A percentile compares a stretch with the other conserved stretches of the same genome.
These are phyloP conservation scores for Ochlodes sylvanus DNA, from an alignment of 2,888 invertebrate genomes.

Conservation along the genomic window DNA sequence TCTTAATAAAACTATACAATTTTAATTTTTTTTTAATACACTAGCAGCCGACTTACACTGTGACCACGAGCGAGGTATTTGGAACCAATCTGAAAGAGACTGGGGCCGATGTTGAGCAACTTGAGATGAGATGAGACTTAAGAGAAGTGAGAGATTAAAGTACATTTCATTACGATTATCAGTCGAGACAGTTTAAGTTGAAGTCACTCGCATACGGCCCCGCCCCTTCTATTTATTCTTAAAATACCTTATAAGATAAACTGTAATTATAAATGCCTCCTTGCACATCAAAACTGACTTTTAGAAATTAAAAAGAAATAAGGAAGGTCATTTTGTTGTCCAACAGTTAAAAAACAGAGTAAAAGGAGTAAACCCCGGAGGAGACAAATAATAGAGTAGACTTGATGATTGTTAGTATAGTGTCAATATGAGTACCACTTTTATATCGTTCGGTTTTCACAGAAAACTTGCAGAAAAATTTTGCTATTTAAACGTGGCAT, in stretches of 20 bases:
- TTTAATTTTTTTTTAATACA: too few species aligned
- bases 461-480: too few species aligned
- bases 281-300: constrained; percentile 16
- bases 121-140: constrained; percentile 19
- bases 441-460: too few species aligned
- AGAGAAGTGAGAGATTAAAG: constrained; percentile 19
- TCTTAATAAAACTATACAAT: too few species aligned
- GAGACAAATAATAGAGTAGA: not conserved
- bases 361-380: not conserved
- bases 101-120: constrained; percentile 11
- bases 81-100: constrained; percentile 4
- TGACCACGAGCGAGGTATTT: constrained; percentile 4
- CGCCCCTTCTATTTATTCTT: constrained; percentile 11
- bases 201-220: constrained; percentile 12
- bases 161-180: constrained; percentile 25
- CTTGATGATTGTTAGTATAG: too few species aligned
- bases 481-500: too few species aligned
- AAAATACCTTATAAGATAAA: constrained; percentile 24
- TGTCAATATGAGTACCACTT: too few species aligned
- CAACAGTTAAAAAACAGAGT: not conserved
- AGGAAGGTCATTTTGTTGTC: not conserved
- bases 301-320: not conserved
- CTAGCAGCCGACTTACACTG: too few species aligned
- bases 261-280: constrained; percentile 23
- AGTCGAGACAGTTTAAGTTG: constrained; percentile 29